Evolutionary conservation across 2,888 invertebrate genomes (phyloP), one percentile per base, ranked within the genome.

Genomic region (Eueremaeus valkanovi): DNA sequence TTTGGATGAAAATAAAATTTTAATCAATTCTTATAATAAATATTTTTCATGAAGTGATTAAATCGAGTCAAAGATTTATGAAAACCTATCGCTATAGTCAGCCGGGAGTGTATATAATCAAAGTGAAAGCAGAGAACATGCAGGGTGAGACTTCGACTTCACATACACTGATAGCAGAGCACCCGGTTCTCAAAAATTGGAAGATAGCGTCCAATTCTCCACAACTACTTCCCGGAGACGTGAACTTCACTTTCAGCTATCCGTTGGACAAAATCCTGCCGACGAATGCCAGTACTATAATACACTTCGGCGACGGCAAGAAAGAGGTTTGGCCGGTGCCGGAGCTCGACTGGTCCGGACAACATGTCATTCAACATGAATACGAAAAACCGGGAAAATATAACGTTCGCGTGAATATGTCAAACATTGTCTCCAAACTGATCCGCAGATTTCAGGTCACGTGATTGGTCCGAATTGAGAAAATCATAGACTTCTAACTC

Each of bases 291-390:
- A 78, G 78, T 11, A 78, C 76, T 31, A 40, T 77, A 2, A 77
- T 80, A 36, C 76, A 77, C n/a, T 80, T 80, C 73, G 80, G 80
- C 6, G 80, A 80, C 72, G 78, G 78, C 18, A 77, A 77, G 45
- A 76, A 75, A 3, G 76, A 75, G 36, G 76, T 78, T 29, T 80
- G 79, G 79, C 75, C 76, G 45, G 72, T 80, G 49, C 79, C 79
- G 6, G 79, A 80, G 40, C 77, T 75, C 66, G 77, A 79, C 0
- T 77, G 79, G 55, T 18, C 55, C 18, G 74, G 77, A 24, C 72
- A 76, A 63, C 75, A 78, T 40, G 51, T 66, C 24, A 78, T 80
- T 74, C 58, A 76, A 58, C 80, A 80, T 70, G 74, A 78, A 45
- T 80, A 80, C 40, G 63, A 77, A 45, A 78, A 79, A 45, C 77